Percentiles rank a stretch among this genome's conserved stretches.
Conservation (phyloP, 1,140 invertebrate species). For the Zaprionus ornatus region DNA sequence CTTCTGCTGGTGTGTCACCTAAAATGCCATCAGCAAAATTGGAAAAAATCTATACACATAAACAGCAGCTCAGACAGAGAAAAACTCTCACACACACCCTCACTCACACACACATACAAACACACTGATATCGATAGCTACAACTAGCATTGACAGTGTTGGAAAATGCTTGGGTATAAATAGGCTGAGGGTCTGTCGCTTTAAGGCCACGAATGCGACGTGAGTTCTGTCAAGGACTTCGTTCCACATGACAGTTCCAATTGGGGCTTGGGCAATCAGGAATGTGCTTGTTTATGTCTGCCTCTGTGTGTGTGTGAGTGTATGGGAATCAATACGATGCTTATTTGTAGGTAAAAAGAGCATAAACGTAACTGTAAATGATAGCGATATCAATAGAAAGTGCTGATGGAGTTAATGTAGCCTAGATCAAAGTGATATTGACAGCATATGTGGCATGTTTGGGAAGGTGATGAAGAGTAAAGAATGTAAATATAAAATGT, state of each 20-base stretch:
- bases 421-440: conserved; percentile 20
- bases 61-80: conserved; percentile 25
- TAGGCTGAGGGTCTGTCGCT: conserved; percentile 45
- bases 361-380: conserved; percentile 21
- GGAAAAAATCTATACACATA: conserved; percentile 64
- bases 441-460: background rate
- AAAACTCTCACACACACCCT: conserved; percentile 16
- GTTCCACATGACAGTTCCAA: conserved; percentile 44
- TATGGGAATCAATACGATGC: conserved; percentile 1
- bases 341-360: conserved; percentile 11
- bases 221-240: conserved; percentile 41
- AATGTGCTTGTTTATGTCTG: conserved; percentile 9
- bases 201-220: conserved; percentile 47
- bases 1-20: conserved; percentile 49
- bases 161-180: conserved; percentile 37
- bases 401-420: conserved; percentile 13
- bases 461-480: too few relatives aligned
- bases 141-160: conserved; percentile 63
- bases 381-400: background rate
- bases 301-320: background rate
- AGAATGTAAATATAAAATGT: too few relatives aligned
- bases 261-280: conserved; percentile 39
- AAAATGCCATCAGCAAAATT: conserved; percentile 80
- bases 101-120: conserved; percentile 1
- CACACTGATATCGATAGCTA: conserved; percentile 24